Evolutionary conservation across 2,888 invertebrate genomes (phyloP).

Genomic region (Eulithis prunata): DNA sequence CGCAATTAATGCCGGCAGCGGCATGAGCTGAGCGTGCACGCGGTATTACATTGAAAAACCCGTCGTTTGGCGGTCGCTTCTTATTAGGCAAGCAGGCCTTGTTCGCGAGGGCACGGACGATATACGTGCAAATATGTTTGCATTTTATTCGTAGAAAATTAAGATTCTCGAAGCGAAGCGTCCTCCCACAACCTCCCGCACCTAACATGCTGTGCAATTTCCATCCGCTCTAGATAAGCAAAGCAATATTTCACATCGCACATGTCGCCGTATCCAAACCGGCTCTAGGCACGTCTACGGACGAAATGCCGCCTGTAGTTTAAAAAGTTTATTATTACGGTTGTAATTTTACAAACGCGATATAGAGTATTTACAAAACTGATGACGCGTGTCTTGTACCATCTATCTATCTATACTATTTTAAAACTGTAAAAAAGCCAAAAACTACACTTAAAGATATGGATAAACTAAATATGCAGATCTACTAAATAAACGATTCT

Average conservation of each 20-base stretch:
- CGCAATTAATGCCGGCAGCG: too few relatives aligned
- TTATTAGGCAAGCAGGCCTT: neutral
- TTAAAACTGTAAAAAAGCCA: too few relatives aligned
- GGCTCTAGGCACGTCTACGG: slow-evolving; percentile 28
- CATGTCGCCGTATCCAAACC: slow-evolving; percentile 56
- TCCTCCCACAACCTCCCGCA: slow-evolving; percentile 34
- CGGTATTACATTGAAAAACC: neutral
- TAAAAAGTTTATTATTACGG: neutral
- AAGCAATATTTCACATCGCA: slow-evolving; percentile 65
- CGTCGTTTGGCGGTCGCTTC: neutral
- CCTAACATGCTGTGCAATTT: slow-evolving; percentile 58
- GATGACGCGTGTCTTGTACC: neutral
- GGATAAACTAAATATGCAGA: too few relatives aligned
- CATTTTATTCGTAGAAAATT: slow-evolving; percentile 69
- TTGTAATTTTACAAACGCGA: neutral
- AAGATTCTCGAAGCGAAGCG: slow-evolving; percentile 57
- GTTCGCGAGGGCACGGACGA: slow-evolving; percentile 26
- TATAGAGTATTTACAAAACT: neutral
- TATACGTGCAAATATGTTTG: slow-evolving; percentile 53
- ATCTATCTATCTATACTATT: too few relatives aligned
- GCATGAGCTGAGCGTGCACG: too few relatives aligned
- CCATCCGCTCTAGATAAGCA: slow-evolving; percentile 64
- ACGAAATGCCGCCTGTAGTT: slow-evolving; percentile 9
- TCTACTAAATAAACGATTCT: too few relatives aligned
- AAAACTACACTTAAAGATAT: too few relatives aligned